A percentile compares a stretch with the other conserved stretches of the same genome.
These are phyloP conservation scores for Nysson spinosus DNA, from an alignment of 2,888 invertebrate species.

Conservation along the genomic window DNA sequence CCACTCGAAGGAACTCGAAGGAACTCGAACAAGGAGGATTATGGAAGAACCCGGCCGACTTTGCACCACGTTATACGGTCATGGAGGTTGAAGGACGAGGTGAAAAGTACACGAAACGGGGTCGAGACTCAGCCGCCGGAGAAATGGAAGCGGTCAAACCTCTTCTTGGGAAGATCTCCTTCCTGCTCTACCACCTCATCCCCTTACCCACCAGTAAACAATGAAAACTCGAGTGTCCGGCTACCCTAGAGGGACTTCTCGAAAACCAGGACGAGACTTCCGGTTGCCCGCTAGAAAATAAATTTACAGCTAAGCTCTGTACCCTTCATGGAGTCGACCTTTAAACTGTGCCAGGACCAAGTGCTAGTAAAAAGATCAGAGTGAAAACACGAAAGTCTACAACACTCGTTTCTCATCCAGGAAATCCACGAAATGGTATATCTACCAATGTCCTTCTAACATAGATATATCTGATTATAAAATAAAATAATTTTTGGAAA, in stretches of 20 bases:
- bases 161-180: constrained; percentile 42
- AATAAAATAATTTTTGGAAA: too few species aligned
- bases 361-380: constrained; percentile 33
- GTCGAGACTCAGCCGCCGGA: constrained; percentile 49
- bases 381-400: constrained; percentile 19
- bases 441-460: too few species aligned
- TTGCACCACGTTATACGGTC: constrained; percentile 22
- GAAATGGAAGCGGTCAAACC: constrained; percentile 54
- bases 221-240: constrained; percentile 66
- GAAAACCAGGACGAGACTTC: constrained; percentile 61
- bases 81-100: constrained; percentile 36
- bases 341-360: constrained; percentile 3
- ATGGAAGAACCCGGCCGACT: constrained; percentile 9
- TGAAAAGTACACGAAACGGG: constrained; percentile 54
- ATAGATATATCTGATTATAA: too few species aligned
- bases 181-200: constrained; percentile 4
- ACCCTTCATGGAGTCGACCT: constrained; percentile 31
- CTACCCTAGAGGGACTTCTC: constrained; percentile 50
- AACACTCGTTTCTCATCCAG: too few species aligned
- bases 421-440: too few species aligned
- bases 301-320: constrained; percentile 69
- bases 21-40: constrained; percentile 28
- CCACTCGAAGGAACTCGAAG: constrained; percentile 4
- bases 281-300: constrained; percentile 62
- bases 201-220: constrained; percentile 60